phyloP scores from a whole-genome alignment of 1,140 invertebrate genomes.

The Drosophila prosaltans region DNA sequence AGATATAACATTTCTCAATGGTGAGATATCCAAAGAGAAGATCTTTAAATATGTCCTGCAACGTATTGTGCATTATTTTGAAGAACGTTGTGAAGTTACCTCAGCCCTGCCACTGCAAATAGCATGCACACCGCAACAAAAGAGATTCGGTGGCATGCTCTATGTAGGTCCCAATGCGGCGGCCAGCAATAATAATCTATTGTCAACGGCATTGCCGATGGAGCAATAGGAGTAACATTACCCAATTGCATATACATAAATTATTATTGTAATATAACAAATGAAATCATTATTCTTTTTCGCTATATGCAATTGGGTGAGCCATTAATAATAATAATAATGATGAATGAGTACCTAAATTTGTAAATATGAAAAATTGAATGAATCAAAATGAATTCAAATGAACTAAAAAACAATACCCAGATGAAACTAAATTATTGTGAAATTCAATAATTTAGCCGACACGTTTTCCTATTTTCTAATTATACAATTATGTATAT shows the following conservation, averaged over 20 bases:
- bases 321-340: background rate
- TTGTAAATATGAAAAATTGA: conserved; percentile 2
- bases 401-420: background rate
- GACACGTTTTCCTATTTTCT: background rate
- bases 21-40: conserved; percentile 74
- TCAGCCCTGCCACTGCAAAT: conserved; percentile 28
- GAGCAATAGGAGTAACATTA: conserved; percentile 56
- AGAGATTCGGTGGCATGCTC: conserved; percentile 63
- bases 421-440: background rate
- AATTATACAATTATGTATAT: background rate
- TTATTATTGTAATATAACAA: conserved; percentile 13
- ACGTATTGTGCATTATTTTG: conserved; percentile 75
- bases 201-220: conserved; percentile 72
- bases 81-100: conserved; percentile 71
- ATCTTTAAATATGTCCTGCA: conserved; percentile 79
- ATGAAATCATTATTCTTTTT: background rate
- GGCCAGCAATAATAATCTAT: conserved; percentile 49
- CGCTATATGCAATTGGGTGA: background rate
- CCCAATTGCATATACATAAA: conserved; percentile 13
- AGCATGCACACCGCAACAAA: conserved; percentile 75
- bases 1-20: conserved; percentile 80
- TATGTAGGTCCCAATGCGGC: conserved; percentile 50
- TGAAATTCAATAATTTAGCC: background rate
- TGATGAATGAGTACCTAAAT: background rate
- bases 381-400: background rate